Evolutionary conservation across 2,888 invertebrate species (phyloP), one percentile per base, ranked within the genome.

Genomic region (Mylabris sibirica): DNA sequence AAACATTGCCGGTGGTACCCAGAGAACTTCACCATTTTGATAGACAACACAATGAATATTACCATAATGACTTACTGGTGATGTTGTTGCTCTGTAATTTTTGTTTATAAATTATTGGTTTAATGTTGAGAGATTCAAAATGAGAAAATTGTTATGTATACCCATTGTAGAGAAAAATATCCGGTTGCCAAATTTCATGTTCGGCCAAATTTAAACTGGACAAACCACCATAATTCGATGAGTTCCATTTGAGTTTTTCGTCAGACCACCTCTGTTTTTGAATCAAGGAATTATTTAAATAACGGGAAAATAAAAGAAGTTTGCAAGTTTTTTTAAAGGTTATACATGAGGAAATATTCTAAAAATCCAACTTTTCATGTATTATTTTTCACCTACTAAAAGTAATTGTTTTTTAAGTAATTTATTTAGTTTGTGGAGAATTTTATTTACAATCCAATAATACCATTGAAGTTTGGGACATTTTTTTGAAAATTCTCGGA

Each of bases 181-280:
- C 94, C 3, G 94, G 95, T 82, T 89, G 89, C 93, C 95, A 95
- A 75, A 94, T 87, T 80, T 93, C 92, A 82, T 90, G 91, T 68
- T 90, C 90, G 9, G 89, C 88, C 77, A 92, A 85, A 80, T 91
- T 88, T 49, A 91, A 83, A 57, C 84, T 82, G 22, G 85, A 85
- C 63, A 93, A 86, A 34, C 89, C 90, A 75, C 90, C 91, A 74
- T 92, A 93, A 24, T 90, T 88, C 2, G 86, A 84, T 0, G 87
- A 82, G 79, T 93, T 91, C 94, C 94, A 95, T 63, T 86, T 85
- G 4, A 94, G 84, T 67, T 92, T 91, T n/a, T 89, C 88, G 80
- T 95, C 95, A 57, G 81, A 83, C 95, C 95, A 95, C n/a, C 79
- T 80, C 94, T 94, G 82, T 11, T 30, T n/a, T n/a, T n/a, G n/a